phyloP scores from a whole-genome alignment of 2,113 vertebrate species.

The Bucco capensis region DNA sequence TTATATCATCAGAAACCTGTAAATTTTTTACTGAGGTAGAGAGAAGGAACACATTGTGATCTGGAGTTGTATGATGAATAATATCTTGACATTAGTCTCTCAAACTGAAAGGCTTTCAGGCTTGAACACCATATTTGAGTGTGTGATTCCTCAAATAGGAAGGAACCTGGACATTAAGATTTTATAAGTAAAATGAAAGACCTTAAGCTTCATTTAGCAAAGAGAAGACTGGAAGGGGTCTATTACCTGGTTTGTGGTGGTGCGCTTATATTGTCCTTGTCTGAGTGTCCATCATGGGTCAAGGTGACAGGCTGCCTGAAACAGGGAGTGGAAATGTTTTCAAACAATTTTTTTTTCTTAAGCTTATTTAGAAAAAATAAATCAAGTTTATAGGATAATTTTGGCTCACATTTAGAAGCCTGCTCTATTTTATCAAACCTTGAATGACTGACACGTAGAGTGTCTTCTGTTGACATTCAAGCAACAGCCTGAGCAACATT shows the following conservation, averaged over 20 bases:
- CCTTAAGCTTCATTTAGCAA: background rate
- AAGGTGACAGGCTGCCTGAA: background rate
- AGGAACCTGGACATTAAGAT: background rate
- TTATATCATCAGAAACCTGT: background rate
- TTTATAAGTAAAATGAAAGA: background rate
- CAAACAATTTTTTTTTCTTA: background rate
- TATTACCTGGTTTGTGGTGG: background rate
- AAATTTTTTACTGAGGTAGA: background rate
- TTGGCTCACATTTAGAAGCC: background rate
- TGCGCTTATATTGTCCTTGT: background rate
- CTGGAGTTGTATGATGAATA: background rate
- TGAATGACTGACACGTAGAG: background rate
- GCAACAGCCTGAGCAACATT: background rate
- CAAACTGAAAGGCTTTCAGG: constrained; percentile 3
- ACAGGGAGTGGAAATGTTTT: background rate
- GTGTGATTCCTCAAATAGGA: background rate
- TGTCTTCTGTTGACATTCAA: background rate
- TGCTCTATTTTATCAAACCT: background rate
- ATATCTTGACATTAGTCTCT: background rate
- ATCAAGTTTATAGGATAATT: background rate
- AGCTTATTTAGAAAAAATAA: background rate
- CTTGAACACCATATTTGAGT: background rate
- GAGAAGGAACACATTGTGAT: background rate
- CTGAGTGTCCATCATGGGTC: background rate
- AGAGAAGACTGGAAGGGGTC: background rate